Evolutionary conservation across 2,797 vertebrate species (phyloP).

Genomic region (Coracias cyanogaster): DNA sequence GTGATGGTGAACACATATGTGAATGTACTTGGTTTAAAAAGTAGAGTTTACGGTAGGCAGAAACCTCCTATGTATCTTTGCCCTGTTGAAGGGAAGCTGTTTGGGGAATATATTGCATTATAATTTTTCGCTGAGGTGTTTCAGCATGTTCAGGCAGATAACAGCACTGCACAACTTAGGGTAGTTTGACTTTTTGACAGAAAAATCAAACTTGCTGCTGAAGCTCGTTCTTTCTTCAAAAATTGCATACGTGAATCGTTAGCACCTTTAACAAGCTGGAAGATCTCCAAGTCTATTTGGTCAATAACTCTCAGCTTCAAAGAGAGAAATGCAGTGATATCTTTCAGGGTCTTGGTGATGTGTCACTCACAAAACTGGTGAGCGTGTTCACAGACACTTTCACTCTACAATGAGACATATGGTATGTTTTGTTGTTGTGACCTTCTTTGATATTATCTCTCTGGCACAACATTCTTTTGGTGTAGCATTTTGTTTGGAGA

Average conservation of each 20-base stretch:
- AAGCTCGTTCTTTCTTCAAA: slow-evolving; percentile 36
- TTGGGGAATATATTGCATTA: background rate
- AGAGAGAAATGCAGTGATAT: background rate
- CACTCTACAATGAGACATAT: background rate
- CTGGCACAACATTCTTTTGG: background rate
- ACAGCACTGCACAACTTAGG: background rate
- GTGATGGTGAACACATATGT: background rate
- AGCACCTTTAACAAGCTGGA: slow-evolving; percentile 56
- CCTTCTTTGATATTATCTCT: background rate
- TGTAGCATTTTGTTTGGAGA: background rate
- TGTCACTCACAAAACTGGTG: background rate
- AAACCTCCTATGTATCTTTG: background rate
- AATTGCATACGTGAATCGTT: slow-evolving; percentile 38
- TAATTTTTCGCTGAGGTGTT: background rate
- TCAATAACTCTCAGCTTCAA: slow-evolving; percentile 51
- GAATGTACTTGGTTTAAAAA: background rate
- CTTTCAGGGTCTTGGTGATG: background rate
- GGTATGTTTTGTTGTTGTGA: background rate
- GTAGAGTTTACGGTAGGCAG: background rate
- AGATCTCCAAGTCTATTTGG: slow-evolving; percentile 42
- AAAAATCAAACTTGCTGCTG: slow-evolving; percentile 32
- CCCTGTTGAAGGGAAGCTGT: background rate
- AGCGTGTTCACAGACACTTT: background rate
- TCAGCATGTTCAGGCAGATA: background rate
- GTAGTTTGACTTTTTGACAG: slow-evolving; percentile 37